Evolutionary conservation across 2,797 vertebrate species (phyloP).

Genomic region (Trachurus trachurus): DNA sequence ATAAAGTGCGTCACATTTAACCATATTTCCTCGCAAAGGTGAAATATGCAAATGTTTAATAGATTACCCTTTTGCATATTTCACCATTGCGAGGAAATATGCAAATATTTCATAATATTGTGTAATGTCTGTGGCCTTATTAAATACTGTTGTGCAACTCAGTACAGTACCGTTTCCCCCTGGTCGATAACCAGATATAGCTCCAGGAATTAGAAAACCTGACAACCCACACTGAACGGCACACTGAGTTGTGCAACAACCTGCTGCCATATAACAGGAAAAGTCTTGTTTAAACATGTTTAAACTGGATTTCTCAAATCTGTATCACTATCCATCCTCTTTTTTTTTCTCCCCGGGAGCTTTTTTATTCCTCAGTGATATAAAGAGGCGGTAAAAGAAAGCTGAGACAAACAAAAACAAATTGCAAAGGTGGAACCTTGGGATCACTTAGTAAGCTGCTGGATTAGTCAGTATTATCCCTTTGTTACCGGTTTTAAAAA

Average conservation of each 20-base stretch:
- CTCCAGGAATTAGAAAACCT: not conserved
- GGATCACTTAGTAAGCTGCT: not conserved
- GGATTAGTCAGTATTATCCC: not conserved
- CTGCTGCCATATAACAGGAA: not conserved
- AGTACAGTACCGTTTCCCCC: not conserved
- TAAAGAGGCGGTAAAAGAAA: not conserved
- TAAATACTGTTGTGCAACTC: not conserved
- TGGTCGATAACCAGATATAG: not conserved
- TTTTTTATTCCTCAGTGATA: not conserved
- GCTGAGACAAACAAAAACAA: not conserved
- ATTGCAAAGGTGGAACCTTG: too few relatives aligned
- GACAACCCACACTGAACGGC: not conserved
- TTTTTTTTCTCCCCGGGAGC: not conserved
- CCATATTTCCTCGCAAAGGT: too few relatives aligned
- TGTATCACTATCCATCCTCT: too few relatives aligned
- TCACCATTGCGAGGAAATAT: too few relatives aligned
- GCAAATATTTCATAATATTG: not conserved
- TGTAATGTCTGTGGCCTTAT: not conserved
- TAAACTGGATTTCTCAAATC: not conserved
- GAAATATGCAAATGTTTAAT: too few relatives aligned
- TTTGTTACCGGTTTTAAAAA: conserved; percentile 5
- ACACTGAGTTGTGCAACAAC: not conserved
- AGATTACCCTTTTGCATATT: too few relatives aligned
- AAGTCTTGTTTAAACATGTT: conserved; percentile 1
- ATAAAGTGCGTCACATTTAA: too few relatives aligned